Conservation (phyloP, 2,113 vertebrate species). For the Genyomyrus donnyi region DNA sequence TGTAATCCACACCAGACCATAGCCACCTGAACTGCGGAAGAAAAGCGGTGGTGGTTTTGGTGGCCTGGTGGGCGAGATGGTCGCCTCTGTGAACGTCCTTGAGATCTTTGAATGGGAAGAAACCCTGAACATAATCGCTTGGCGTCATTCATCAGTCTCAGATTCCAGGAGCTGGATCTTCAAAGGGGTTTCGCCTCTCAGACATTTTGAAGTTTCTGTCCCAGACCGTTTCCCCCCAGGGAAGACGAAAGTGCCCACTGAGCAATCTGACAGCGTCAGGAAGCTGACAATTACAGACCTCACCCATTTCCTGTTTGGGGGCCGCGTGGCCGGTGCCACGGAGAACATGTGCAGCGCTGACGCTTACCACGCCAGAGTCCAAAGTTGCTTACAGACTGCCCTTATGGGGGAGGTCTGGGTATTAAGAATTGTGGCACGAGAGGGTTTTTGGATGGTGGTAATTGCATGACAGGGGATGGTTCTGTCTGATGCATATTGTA, state of each 20-base stretch:
- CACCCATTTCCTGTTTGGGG: conserved; percentile 7
- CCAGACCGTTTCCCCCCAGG: background rate
- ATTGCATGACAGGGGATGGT: background rate
- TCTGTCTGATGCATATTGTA: background rate
- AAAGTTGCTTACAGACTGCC: background rate
- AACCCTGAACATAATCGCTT: background rate
- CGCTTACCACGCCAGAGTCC: background rate
- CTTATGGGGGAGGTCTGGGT: background rate
- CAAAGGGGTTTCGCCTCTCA: background rate
- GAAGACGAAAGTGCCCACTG: background rate
- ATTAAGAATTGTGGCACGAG: too few relatives aligned
- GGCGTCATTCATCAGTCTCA: background rate
- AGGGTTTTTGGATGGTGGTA: too few relatives aligned
- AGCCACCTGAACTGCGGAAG: background rate
- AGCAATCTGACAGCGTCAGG: background rate
- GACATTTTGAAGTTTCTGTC: background rate
- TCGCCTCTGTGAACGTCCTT: background rate
- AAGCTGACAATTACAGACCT: background rate
- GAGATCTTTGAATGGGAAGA: background rate
- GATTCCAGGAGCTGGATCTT: background rate
- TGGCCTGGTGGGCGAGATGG: background rate
- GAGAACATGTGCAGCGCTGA: background rate
- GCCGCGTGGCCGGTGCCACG: background rate
- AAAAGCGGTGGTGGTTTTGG: background rate
- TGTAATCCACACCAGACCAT: background rate